A percentile compares a stretch with the other conserved stretches of the same genome.
Conservation (phyloP, 2,797 vertebrate species). For the Sebastes steindachneri region DNA sequence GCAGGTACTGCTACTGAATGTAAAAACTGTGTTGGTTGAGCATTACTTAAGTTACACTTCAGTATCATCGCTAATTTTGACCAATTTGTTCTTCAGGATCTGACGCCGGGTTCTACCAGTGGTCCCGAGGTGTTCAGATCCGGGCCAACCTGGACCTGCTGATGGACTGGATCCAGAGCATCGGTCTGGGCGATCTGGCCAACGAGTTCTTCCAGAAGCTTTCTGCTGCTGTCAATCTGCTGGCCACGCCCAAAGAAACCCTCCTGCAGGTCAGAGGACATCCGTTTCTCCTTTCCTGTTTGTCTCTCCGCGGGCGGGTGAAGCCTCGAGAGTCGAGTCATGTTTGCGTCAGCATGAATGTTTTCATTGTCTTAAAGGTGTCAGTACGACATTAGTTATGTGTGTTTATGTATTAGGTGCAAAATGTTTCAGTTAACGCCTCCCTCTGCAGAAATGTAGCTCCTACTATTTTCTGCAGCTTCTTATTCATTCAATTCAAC, state of each 20-base stretch:
- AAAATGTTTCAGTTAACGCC: not conserved
- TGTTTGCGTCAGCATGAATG: not conserved
- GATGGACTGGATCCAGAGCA: conserved; percentile 85
- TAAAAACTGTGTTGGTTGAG: not conserved
- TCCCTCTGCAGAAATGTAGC: not conserved
- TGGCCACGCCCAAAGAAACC: conserved; percentile 86
- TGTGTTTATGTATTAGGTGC: conserved; percentile 20
- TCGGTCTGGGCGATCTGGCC: conserved; percentile 77
- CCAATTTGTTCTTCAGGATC: conserved; percentile 70
- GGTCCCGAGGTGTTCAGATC: conserved; percentile 86
- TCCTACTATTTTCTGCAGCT: not conserved
- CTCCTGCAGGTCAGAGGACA: conserved; percentile 82
- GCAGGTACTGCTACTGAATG: too few species aligned
- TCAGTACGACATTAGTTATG: not conserved
- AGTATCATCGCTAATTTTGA: not conserved
- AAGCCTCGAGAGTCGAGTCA: not conserved
- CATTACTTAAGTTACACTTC: not conserved
- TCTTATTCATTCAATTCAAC: not conserved
- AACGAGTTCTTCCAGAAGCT: conserved; percentile 84
- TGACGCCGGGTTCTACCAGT: conserved; percentile 83
- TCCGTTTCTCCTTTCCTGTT: conserved; percentile 58
- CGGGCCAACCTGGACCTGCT: conserved; percentile 86
- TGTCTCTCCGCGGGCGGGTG: conserved; percentile 15
- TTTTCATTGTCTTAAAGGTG: conserved; percentile 30
- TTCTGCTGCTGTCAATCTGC: conserved; percentile 84